These are phyloP conservation scores for Hippolais icterina DNA, from an alignment of 2,113 vertebrate species.

Conservation along the genomic window DNA sequence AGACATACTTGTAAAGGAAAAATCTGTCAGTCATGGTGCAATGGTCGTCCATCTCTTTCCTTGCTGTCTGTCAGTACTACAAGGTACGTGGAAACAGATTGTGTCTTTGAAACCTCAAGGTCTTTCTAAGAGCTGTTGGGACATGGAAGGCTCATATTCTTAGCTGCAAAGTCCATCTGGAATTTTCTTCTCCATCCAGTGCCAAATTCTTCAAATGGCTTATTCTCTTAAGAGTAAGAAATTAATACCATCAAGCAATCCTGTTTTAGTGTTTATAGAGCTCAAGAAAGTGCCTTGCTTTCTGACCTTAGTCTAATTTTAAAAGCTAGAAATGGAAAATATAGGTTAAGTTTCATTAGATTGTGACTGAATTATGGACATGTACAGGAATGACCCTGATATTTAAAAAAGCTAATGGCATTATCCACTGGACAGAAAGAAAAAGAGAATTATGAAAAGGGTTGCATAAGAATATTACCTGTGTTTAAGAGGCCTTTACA, in stretches of 20 bases:
- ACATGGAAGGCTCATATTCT: not conserved
- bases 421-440: not conserved
- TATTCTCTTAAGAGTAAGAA: not conserved
- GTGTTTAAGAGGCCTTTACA: not conserved
- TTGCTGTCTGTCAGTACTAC: not conserved
- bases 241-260: not conserved
- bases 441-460: not conserved
- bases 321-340: not conserved
- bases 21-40: conserved; percentile 36
- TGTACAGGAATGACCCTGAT: not conserved
- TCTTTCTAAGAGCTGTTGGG: conserved; percentile 15
- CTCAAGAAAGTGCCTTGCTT: not conserved
- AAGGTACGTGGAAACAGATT: conserved; percentile 8
- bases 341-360: not conserved
- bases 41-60: not conserved
- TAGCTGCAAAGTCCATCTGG: not conserved
- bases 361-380: not conserved
- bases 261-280: not conserved
- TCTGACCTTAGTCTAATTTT: not conserved
- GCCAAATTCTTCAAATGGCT: not conserved
- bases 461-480: not conserved
- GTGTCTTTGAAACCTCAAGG: conserved; percentile 58
- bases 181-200: not conserved
- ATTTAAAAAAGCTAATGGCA: conserved; percentile 12
- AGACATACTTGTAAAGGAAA: conserved; percentile 22